Percentiles rank a stretch among this genome's conserved stretches.
Conservation (phyloP, 1,140 invertebrate species). For the Sinonovacula constricta region DNA sequence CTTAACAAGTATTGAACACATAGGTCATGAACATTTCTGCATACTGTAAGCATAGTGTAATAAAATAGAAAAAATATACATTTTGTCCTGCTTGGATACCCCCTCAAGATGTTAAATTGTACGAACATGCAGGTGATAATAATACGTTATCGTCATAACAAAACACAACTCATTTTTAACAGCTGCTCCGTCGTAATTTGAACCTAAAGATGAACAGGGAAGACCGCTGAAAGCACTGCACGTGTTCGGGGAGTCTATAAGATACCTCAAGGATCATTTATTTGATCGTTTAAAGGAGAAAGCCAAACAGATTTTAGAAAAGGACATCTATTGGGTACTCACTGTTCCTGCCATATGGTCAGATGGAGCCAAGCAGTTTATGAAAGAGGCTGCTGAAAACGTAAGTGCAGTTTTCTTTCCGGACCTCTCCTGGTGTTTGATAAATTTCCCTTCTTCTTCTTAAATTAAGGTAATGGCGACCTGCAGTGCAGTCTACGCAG, state of each 20-base stretch:
- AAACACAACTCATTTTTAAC: too few species aligned
- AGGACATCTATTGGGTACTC: conserved; percentile 28
- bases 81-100: too few species aligned
- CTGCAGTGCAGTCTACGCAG: background rate
- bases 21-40: too few species aligned
- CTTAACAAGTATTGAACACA: too few species aligned
- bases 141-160: too few species aligned
- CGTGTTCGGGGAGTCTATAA: conserved; percentile 20
- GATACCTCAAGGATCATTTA: conserved; percentile 19
- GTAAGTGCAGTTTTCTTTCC: background rate
- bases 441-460: too few species aligned
- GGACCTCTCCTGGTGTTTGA: background rate
- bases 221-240: conserved; percentile 15
- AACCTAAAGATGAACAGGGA: conserved; percentile 5
- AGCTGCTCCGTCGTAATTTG: too few species aligned
- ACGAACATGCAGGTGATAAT: too few species aligned
- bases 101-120: too few species aligned
- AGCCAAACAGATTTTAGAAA: background rate
- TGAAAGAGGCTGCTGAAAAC: conserved; percentile 23
- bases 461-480: background rate
- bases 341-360: conserved; percentile 29
- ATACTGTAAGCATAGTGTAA: too few species aligned
- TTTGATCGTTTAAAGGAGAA: background rate
- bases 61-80: too few species aligned
- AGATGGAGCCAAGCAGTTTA: conserved; percentile 34